Base-by-base conservation (phyloP, 2,113 vertebrate species). In the Halichoeres trimaculatus region DNA sequence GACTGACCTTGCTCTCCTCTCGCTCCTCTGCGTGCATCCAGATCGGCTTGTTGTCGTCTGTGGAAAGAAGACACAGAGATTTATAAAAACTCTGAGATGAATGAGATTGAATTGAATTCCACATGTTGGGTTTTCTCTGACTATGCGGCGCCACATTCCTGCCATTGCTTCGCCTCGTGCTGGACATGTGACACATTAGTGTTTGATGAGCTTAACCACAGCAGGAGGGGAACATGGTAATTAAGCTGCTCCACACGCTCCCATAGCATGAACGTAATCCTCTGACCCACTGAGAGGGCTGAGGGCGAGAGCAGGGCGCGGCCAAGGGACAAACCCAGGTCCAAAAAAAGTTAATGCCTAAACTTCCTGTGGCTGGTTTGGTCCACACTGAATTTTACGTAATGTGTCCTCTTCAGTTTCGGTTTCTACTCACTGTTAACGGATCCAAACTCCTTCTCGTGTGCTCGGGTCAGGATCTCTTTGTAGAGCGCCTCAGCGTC, bases 1-100 rank as follows among this genome's bases (percentile, higher is more conserved):
- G 0, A 73, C 69, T 24, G 66, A 96, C 96, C 95, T 96, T 97
- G 89, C 94, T 95, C 83, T 96, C 96, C 62, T 97, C 96, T 19
- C 95, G 85, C 51, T 97, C 96, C 87, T 97, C 96, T 7, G 96
- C 96, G 0, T 97, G 96, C 96, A 97, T 96, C 96, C 96, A 97
- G 84, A 97, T 97, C 0, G 96, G 96, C 73, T 97, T 97, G 87
- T 97, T 97, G 78, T 97, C 95, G 57, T 95, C 96, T 97, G 83
- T n/a, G 69, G 55, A 48, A 57, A 0, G 12, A 69, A 10, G 20
- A 55, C 5, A 60, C 26, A 7, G 47, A 1, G 8, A 13, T 1
- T 14, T 4, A 5, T 13, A 10, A 57, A 50, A 9, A 38, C 17
- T 26, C 1, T 0, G 64, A n/a, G n/a, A n/a, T 14, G 14, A 35